Percentiles rank a stretch among this genome's conserved stretches.
Evolutionary conservation across 2,888 invertebrate species (phyloP).

Genomic region (Drosophila infuscata): DNA sequence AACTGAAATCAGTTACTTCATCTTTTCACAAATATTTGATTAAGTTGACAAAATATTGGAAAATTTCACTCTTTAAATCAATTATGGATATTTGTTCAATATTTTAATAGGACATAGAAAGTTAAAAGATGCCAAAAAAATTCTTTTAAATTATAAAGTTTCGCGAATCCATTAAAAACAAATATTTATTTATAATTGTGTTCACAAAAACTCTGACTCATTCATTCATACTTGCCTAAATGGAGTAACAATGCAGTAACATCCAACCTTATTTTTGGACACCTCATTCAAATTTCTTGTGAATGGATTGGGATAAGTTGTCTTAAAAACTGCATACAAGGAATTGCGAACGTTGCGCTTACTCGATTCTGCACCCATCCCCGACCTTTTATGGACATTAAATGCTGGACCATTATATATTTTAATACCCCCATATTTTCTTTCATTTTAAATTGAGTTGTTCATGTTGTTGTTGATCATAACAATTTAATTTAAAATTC

Average conservation of each 20-base stretch:
- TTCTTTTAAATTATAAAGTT: not conserved
- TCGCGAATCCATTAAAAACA: too few relatives aligned
- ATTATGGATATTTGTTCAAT: not conserved
- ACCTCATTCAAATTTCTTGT: not conserved
- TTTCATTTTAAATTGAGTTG: not conserved
- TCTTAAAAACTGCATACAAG: not conserved
- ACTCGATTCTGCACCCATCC: not conserved
- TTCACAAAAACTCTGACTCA: not conserved
- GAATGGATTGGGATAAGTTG: not conserved
- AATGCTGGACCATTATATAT: not conserved
- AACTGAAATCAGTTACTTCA: not conserved
- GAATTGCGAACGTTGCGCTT: not conserved
- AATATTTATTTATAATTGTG: not conserved
- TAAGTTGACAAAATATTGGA: not conserved
- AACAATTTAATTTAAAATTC: not conserved
- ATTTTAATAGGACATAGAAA: not conserved
- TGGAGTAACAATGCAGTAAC: not conserved
- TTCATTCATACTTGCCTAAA: not conserved
- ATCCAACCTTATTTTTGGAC: not conserved
- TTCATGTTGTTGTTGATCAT: not conserved
- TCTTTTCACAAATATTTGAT: not conserved
- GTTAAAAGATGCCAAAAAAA: not conserved
- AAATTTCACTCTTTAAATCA: not conserved
- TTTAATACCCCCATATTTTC: fast-evolving
- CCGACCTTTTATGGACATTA: not conserved